Evolutionary conservation across 1,140 invertebrate genomes (phyloP), one percentile per base, ranked within the genome.

Genomic region (Papilio glaucus): DNA sequence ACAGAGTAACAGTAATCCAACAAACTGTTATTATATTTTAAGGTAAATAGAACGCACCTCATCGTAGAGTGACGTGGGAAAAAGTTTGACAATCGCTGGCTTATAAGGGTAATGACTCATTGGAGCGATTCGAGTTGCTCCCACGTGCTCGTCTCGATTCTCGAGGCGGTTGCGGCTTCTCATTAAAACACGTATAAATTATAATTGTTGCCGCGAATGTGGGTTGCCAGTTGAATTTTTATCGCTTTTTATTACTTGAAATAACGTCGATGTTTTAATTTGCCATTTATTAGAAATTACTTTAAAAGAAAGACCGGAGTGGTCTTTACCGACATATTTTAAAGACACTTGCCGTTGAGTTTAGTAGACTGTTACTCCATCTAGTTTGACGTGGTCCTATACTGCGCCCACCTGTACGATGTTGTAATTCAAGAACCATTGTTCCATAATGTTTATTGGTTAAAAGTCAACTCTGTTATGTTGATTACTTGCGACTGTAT

Each of bases 101-200:
- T 21, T 69, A 69, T 57, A 69, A 69, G 67, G 67, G 67, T 69
- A 69, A 69, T 69, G 67, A 69, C 67, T 69, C 67, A 69, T 53
- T 69, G 26, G 45, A 68, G 63, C 12, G 21, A 37, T 37, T 49
- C 45, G 67, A 37, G 41, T 15, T 15, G 45, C 42, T 69, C 67
- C 67, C 67, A 69, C 67, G 67, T 69, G 67, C 45, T 38, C 67
- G 8, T 68, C 63, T 63, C 61, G 18, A 38, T 63, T 63, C 61
- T 15, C 61, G 61, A 37, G 29, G 29, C 33, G 33, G 33, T 37
- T 65, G 29, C n/a, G 13, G 29, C 62, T 65, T 65, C 37, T 65
- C 37, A 65, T 65, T 65, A 65, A 37, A 65, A 24, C 37, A 62
- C 3, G 62, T 65, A 65, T 65, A 65, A 65, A 65, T 65, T 65